phyloP scores from a whole-genome alignment of 2,797 vertebrate genomes.

The Enteromius unitaeniatus region DNA sequence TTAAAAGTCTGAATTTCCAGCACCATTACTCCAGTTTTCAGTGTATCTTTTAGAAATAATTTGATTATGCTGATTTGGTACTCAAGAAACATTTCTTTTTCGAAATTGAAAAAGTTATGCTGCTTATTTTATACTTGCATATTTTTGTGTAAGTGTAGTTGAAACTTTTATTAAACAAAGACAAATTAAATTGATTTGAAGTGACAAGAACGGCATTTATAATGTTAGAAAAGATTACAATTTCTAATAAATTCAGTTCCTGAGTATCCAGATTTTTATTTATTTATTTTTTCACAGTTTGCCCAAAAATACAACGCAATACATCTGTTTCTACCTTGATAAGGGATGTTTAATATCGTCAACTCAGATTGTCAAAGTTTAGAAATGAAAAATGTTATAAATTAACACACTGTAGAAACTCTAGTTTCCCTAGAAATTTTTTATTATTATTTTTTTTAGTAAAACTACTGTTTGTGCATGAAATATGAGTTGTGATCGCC shows the following conservation, averaged over 20 bases:
- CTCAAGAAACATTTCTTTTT: not conserved
- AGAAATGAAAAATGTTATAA: no score
- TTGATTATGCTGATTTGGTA: not conserved
- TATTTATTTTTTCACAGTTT: not conserved
- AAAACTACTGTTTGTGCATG: not conserved
- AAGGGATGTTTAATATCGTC: not conserved
- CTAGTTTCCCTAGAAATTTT: not conserved
- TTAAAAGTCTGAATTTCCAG: not conserved
- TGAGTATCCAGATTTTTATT: not conserved
- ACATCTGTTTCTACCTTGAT: not conserved
- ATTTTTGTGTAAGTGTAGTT: not conserved
- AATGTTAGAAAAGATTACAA: not conserved
- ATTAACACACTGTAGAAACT: not conserved
- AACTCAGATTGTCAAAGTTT: no score
- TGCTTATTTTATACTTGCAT: not conserved
- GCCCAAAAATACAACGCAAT: not conserved
- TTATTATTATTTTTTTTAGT: not conserved
- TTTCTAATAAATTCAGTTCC: not conserved
- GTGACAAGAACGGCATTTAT: not conserved
- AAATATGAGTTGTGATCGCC: not conserved
- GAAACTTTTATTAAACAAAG: not conserved
- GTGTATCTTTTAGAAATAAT: not conserved
- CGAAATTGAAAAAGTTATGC: not conserved
- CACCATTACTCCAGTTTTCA: not conserved
- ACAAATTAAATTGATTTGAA: not conserved